These are phyloP conservation scores for Synanthedon tipuliformis DNA, from an alignment of 2,888 invertebrate genomes.

Conservation along the genomic window DNA sequence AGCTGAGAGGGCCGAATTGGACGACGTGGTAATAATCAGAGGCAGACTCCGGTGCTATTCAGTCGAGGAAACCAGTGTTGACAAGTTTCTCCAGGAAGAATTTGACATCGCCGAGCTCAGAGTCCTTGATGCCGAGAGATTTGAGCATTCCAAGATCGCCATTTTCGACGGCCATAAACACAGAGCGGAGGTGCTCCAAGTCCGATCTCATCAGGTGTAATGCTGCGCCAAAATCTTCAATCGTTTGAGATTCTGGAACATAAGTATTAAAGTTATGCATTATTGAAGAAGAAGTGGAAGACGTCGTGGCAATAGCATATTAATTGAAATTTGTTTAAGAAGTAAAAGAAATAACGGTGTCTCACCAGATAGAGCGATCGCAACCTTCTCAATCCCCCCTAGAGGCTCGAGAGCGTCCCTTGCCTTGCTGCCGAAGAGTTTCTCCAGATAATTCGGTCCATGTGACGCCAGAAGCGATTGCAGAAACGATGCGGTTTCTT, in stretches of 20 bases:
- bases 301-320: neutral
- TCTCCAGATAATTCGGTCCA: slow-evolving; percentile 96
- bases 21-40: slow-evolving; percentile 77
- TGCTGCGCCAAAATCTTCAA: slow-evolving; percentile 93
- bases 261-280: neutral
- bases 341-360: neutral
- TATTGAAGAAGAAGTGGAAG: neutral
- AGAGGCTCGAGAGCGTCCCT: slow-evolving; percentile 90
- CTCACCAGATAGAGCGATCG: slow-evolving; percentile 91
- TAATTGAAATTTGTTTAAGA: neutral
- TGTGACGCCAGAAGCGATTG: slow-evolving; percentile 94
- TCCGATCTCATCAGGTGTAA: slow-evolving; percentile 88
- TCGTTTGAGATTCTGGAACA: slow-evolving; percentile 88
- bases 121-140: slow-evolving; percentile 94
- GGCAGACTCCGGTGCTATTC: slow-evolving; percentile 80
- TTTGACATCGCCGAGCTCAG: slow-evolving; percentile 93
- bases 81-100: slow-evolving; percentile 96
- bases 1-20: slow-evolving; percentile 77
- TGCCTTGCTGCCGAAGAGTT: slow-evolving; percentile 95
- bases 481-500: slow-evolving; percentile 95
- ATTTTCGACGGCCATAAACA: slow-evolving; percentile 96
- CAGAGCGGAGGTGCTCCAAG: slow-evolving; percentile 91
- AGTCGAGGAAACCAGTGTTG: slow-evolving; percentile 95
- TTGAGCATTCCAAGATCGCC: slow-evolving; percentile 94
- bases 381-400: slow-evolving; percentile 95